Evolutionary conservation across 2,113 vertebrate genomes (phyloP).

Genomic region (Cisticola juncidis): DNA sequence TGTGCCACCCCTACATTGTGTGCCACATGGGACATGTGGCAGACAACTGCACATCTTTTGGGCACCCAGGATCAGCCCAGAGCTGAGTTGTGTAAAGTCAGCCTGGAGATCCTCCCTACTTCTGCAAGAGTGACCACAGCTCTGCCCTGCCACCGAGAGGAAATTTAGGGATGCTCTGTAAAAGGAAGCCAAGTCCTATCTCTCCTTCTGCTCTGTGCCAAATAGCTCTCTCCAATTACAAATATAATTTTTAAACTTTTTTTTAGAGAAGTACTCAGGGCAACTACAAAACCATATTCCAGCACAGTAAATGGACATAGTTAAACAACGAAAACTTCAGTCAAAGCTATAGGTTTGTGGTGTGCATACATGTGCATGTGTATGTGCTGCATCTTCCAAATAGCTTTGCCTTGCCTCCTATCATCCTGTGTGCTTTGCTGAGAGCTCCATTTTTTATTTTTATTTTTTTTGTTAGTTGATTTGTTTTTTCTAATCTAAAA

Average conservation of each 20-base stretch:
- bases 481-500: not conserved
- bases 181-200: not conserved
- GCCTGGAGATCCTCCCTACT: fast-evolving
- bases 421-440: not conserved
- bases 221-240: not conserved
- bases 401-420: not conserved
- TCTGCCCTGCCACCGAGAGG: fast-evolving
- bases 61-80: fast-evolving
- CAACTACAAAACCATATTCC: not conserved
- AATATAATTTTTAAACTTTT: not conserved
- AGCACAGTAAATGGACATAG: not conserved
- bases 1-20: not conserved
- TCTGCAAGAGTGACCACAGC: not conserved
- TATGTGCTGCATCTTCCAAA: not conserved
- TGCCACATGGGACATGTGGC: fast-evolving
- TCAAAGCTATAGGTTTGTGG: not conserved
- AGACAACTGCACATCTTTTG: not conserved
- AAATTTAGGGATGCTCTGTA: not conserved
- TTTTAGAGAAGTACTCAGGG: not conserved
- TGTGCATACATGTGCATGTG: fast-evolving
- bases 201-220: not conserved
- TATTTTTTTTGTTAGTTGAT: not conserved
- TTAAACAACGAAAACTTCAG: not conserved
- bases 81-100: not conserved
- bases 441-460: not conserved